A percentile compares a stretch with the other conserved stretches of the same genome.
Evolutionary conservation across 2,113 vertebrate genomes (phyloP).

Genomic region (Phyllostomus discolor): DNA sequence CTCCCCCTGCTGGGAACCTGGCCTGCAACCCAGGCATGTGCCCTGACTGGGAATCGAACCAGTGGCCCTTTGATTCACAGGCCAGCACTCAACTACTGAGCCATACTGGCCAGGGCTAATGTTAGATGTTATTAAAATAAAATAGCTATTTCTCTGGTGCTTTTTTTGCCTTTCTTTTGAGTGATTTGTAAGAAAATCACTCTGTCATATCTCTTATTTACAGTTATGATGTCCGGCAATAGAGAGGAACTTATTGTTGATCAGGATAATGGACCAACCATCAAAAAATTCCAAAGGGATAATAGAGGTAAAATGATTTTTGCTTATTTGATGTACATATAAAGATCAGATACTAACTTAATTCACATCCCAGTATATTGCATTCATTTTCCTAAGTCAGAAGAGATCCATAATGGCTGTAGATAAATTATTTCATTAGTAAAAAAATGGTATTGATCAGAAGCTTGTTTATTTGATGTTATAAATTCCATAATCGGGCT

Average conservation of each 20-base stretch:
- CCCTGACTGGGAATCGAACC: too few species aligned
- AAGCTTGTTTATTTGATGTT: not conserved
- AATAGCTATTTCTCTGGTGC: not conserved
- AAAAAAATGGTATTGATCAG: not conserved
- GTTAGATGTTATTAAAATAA: not conserved
- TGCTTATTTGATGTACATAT: constrained; percentile 11
- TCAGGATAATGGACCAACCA: constrained; percentile 83
- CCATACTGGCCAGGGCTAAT: not conserved
- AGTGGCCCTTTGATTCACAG: too few species aligned
- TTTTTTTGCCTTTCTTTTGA: not conserved
- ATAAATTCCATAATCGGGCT: not conserved
- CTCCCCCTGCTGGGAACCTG: too few species aligned
- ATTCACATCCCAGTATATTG: not conserved
- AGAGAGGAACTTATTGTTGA: constrained; percentile 84
- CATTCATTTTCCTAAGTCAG: not conserved
- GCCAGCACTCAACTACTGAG: too few species aligned
- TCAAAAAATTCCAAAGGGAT: constrained; percentile 91
- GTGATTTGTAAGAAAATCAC: not conserved
- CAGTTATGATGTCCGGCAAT: constrained; percentile 81
- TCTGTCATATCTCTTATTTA: constrained; percentile 56
- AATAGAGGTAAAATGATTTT: constrained; percentile 84
- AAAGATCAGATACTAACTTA: not conserved
- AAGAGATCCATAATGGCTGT: not conserved
- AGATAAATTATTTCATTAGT: not conserved
- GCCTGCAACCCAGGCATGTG: too few species aligned